A percentile compares a stretch with the other conserved stretches of the same genome.
Conservation (phyloP, 2,113 vertebrate genomes). For the Pipa parva region DNA sequence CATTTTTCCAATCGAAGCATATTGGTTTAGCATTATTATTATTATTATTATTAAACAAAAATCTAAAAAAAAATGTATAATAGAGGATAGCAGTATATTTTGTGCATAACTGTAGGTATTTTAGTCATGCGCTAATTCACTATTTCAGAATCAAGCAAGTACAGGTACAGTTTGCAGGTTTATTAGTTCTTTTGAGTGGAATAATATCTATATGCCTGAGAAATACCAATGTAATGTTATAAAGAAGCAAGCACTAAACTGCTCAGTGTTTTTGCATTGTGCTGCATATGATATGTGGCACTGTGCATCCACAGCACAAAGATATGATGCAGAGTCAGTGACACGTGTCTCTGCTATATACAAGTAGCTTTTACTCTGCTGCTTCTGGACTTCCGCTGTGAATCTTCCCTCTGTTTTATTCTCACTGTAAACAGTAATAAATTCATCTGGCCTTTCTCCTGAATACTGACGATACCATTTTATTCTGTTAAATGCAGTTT, state of each 20-base stretch:
- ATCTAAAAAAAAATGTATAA: too few relatives aligned
- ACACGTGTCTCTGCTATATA: not conserved
- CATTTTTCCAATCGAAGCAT: too few relatives aligned
- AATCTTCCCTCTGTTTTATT: conserved; percentile 1
- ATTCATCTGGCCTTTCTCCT: not conserved
- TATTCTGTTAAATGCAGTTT: accelerated
- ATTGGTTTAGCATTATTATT: too few relatives aligned
- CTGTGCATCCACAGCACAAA: conserved; percentile 21
- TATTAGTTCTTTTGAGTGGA: too few relatives aligned
- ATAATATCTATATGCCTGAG: too few relatives aligned
- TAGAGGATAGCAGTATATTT: too few relatives aligned
- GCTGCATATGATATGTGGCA: not conserved
- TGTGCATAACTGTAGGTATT: too few relatives aligned
- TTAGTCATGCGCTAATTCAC: too few relatives aligned
- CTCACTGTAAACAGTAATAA: not conserved
- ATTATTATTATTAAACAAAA: too few relatives aligned
- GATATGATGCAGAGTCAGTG: conserved; percentile 10
- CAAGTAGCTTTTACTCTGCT: not conserved
- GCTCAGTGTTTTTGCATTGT: not conserved
- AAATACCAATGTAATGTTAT: too few relatives aligned
- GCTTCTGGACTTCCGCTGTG: not conserved
- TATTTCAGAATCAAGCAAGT: too few relatives aligned
- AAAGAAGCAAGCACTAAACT: not conserved
- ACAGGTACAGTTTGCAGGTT: too few relatives aligned
- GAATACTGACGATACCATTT: conserved; percentile 27